phyloP scores from a whole-genome alignment of 30 jellyfish, hydroid and myxozoan genomes.

The Chrysaora quinquecirrha region DNA sequence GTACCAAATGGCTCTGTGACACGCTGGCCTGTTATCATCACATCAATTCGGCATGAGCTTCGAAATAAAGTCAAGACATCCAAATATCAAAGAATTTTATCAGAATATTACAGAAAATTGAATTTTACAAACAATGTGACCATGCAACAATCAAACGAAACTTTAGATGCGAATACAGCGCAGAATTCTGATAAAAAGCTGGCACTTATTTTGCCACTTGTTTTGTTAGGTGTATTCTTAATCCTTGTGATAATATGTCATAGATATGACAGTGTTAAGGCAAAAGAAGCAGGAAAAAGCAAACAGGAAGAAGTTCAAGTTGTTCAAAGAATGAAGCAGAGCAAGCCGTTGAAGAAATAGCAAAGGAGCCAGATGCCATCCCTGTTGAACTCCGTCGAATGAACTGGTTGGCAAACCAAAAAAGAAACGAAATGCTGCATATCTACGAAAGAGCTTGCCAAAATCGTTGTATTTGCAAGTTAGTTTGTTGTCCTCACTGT shows the following conservation, averaged over 20 bases:
- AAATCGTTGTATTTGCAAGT: slow-evolving; percentile 49
- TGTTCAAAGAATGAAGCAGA: slow-evolving; percentile 25
- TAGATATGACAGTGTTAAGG: slow-evolving; percentile 21
- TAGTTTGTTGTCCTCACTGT: slow-evolving; percentile 63
- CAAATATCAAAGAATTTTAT: slow-evolving; percentile 41
- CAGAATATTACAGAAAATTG: neutral
- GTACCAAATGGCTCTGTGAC: neutral
- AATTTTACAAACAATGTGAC: neutral
- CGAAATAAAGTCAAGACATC: slow-evolving; percentile 23
- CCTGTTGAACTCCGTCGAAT: neutral
- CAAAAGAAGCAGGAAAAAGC: slow-evolving; percentile 13
- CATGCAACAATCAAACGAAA: neutral
- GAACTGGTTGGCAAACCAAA: slow-evolving; percentile 11
- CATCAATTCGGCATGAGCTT: neutral
- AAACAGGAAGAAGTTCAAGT: neutral
- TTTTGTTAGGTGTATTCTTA: slow-evolving; percentile 31
- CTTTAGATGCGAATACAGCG: neutral
- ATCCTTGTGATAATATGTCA: slow-evolving; percentile 34
- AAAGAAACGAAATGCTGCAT: neutral
- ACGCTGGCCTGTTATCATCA: neutral
- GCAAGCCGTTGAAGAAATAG: slow-evolving; percentile 53
- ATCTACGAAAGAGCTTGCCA: slow-evolving; percentile 17
- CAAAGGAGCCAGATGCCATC: slow-evolving; percentile 9
- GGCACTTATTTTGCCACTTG: slow-evolving; percentile 49
- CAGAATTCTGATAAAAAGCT: neutral